Evolutionary conservation across 64 coral and sea anemone species (phyloP), one percentile per base, ranked within the genome.

Genomic region (Anthopleura sola): DNA sequence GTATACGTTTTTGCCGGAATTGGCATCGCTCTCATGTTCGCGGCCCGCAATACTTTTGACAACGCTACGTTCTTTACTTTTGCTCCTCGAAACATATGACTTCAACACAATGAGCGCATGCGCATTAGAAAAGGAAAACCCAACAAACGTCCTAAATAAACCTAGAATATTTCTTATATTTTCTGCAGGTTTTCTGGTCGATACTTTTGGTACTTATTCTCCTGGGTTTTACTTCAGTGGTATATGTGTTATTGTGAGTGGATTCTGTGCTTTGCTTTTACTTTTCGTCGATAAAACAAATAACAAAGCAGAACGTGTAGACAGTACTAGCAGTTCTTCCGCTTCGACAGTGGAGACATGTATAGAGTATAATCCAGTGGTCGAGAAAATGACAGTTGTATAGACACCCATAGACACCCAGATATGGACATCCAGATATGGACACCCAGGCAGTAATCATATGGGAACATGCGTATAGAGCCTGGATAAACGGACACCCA

Each of bases 161-260:
- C 16, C n/a, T 34, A 38, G n/a, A n/a, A 79, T 24, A 13, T 31
- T 48, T 36, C 15, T 17, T 7, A 39, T n/a, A 18, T 3, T 31
- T 79, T 81, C 58, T 83, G 46, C 51, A 83, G 82, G 82, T 83
- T 50, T 55, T 54, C 23, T 83, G 32, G 14, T 38, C 55, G 82
- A 83, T 39, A 83, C 23, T 15, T 83, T 83, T 36, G 82, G 82
- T 19, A 57, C 46, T 9, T 83, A 83, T 29, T 56, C 82, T n/a
- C 82, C 82, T 36, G 82, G 82, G 19, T 83, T 83, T 34, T 56
- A 38, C 29, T 21, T 83, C 12, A 32, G 23, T 36, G 82, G 82
- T 33, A 31, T 21, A 14, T 37, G 17, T 21, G 29, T 83, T 16
- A 23, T 83, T 16, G 10, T 56, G 5, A 56, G 82, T 83, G 82